Evolutionary conservation across 2,888 invertebrate genomes (phyloP).

Genomic region (Ernsta delagoae): DNA sequence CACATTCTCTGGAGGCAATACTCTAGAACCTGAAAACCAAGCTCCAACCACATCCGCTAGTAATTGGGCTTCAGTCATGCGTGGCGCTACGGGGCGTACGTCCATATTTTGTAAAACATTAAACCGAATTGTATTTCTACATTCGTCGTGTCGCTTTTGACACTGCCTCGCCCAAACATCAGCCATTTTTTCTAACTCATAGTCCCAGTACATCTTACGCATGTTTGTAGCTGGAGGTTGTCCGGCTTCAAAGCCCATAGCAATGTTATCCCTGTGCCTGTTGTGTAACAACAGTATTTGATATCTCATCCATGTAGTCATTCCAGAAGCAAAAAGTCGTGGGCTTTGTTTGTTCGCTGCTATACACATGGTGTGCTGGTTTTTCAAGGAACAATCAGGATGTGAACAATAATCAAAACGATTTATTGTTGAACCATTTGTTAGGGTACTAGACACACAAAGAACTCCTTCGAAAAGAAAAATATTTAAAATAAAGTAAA

Average conservation of each 20-base stretch:
- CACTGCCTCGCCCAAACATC: slow-evolving; percentile 80
- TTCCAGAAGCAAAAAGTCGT: slow-evolving; percentile 71
- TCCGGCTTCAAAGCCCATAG: slow-evolving; percentile 75
- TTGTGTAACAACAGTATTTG: slow-evolving; percentile 75
- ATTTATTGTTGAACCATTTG: slow-evolving; percentile 15
- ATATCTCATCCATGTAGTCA: slow-evolving; percentile 78
- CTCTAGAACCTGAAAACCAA: slow-evolving; percentile 76
- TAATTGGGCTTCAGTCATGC: slow-evolving; percentile 74
- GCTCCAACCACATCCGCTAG: slow-evolving; percentile 75
- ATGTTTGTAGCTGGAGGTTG: slow-evolving; percentile 80
- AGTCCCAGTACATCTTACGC: slow-evolving; percentile 82
- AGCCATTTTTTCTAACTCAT: slow-evolving; percentile 75
- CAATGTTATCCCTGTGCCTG: slow-evolving; percentile 75
- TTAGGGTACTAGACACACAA: slow-evolving; percentile 42
- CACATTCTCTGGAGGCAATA: slow-evolving; percentile 65
- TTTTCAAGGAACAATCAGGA: slow-evolving; percentile 73
- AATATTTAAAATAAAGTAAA: slow-evolving; percentile 49
- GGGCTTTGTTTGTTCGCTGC: slow-evolving; percentile 66
- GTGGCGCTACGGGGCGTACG: slow-evolving; percentile 67
- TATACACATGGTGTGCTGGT: slow-evolving; percentile 74
- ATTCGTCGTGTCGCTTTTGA: slow-evolving; percentile 79
- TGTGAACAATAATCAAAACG: slow-evolving; percentile 64
- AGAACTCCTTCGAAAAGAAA: slow-evolving; percentile 50
- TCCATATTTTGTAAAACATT: slow-evolving; percentile 79
- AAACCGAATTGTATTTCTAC: slow-evolving; percentile 73